Evolutionary conservation across 1,140 invertebrate genomes (phyloP), one percentile per base, ranked within the genome.

Genomic region (Hylyphantes graminicola): DNA sequence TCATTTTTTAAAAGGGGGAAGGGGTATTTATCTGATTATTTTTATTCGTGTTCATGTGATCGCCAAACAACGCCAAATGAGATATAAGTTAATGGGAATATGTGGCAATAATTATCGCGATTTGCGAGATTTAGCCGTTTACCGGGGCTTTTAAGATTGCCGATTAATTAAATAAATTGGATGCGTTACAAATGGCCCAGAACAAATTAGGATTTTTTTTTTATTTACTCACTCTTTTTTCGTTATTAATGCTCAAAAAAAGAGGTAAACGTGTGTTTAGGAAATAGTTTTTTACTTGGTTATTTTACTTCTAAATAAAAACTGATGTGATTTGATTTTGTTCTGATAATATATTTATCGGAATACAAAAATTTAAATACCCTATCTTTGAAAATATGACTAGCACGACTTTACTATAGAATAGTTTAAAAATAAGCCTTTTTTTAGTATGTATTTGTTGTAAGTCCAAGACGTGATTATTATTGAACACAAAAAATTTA

Each of bases 61-160:
- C 79, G 79, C 79, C 79, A 81, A 81, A 73, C 51, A 55, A 70
- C 64, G 79, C 79, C 79, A 81, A 81, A 73, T 57, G 79, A 76
- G 35, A 35, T n/a, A 35, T 35, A n/a, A 8, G 67, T 73, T 73
- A 73, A 73, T 81, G 79, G 68, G 6, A 5, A 35, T 50, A 48
- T 35, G 57, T 81, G 51, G 35, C 64, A 13, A 59, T 81, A 73
- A 81, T 81, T 81, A 81, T 81, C 19, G 54, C 50, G 67, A 72
- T 55, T 73, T 21, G 51, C n/a, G 50, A 17, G 68, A 73, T 63
- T 19, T 19, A 12, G 48, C 17, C 15, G 79, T 81, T 73, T 73
- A 73, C 11, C 70, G 59, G 70, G 63, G 65, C 65, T 48, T 51
- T 65, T 54, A 55, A 70, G 76, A 67, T 67, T 67, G 76, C 8